Percentiles rank a stretch among this genome's conserved stretches.
Conservation (phyloP, 1,140 invertebrate species). For the Lepidurus arcticus region DNA sequence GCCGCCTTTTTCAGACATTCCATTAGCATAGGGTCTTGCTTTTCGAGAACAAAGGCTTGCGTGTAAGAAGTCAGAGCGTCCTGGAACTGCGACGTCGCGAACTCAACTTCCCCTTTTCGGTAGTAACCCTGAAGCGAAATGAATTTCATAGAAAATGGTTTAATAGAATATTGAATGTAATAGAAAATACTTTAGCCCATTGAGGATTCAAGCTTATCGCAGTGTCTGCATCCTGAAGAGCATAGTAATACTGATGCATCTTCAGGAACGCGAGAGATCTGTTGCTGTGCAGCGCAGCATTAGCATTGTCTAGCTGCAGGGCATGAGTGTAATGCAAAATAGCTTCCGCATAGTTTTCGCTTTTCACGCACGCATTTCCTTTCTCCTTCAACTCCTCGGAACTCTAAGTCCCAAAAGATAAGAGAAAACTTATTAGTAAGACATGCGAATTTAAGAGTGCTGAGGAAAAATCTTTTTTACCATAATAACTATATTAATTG, state of each 20-base stretch:
- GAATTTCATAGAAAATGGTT: not conserved
- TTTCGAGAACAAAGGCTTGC: constrained; percentile 59
- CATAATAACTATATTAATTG: too few relatives aligned
- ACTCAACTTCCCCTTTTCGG: constrained; percentile 70
- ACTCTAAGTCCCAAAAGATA: constrained; percentile 39
- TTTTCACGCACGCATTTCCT: constrained; percentile 68
- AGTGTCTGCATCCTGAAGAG: constrained; percentile 69
- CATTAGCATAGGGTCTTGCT: constrained; percentile 59
- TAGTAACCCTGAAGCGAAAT: constrained; percentile 60
- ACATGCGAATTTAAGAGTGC: too few relatives aligned
- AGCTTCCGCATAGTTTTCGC: constrained; percentile 66
- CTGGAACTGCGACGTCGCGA: constrained; percentile 58
- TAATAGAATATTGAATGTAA: not conserved
- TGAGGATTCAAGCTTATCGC: constrained; percentile 65
- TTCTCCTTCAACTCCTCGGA: constrained; percentile 58
- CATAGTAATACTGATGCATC: constrained; percentile 66
- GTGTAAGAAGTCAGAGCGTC: constrained; percentile 67
- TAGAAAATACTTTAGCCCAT: constrained; percentile 64
- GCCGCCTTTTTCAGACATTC: constrained; percentile 59
- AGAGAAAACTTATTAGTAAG: not conserved
- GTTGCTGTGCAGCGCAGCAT: constrained; percentile 69
- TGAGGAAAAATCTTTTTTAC: too few relatives aligned
- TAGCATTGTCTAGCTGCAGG: constrained; percentile 64
- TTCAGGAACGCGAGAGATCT: constrained; percentile 71
- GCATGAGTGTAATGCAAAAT: constrained; percentile 72